These are phyloP conservation scores for Microcebus lehilahytsara DNA, from an alignment of 2,113 vertebrate genomes.

Conservation along the genomic window DNA sequence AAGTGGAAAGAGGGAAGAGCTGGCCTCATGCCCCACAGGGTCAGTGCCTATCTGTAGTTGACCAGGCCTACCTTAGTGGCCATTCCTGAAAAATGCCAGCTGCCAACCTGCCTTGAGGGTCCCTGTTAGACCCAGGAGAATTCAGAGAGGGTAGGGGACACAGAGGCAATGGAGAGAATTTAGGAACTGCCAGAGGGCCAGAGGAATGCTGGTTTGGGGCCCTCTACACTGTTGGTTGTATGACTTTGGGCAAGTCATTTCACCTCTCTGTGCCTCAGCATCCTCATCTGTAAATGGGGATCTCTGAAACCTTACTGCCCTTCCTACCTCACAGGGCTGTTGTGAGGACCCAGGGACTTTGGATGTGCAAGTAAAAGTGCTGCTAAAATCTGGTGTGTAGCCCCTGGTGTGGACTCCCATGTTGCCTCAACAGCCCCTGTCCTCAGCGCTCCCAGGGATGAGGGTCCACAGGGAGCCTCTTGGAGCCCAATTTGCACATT, in stretches of 20 bases:
- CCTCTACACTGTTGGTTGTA: constrained; percentile 1
- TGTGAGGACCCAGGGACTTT: constrained; percentile 69
- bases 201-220: not conserved
- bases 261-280: constrained; percentile 76
- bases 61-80: constrained; percentile 46
- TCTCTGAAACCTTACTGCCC: constrained; percentile 65
- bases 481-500: not conserved
- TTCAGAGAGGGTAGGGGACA: constrained; percentile 9
- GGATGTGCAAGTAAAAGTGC: constrained; percentile 67
- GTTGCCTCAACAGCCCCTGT: not conserved
- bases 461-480: not conserved
- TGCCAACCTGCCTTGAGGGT: constrained; percentile 27
- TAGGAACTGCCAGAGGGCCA: not conserved
- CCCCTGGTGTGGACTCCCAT: not conserved
- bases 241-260: constrained; percentile 58
- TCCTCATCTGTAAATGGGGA: constrained; percentile 71
- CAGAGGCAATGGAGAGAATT: not conserved
- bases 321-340: constrained; percentile 79
- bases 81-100: constrained; percentile 31
- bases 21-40: constrained; percentile 23
- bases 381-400: constrained; percentile 28
- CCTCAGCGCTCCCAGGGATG: not conserved
- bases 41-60: constrained; percentile 81
- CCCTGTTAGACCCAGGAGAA: not conserved
- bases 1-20: not conserved